Conservation (phyloP, 1,140 invertebrate species). For the Apis cerana region DNA sequence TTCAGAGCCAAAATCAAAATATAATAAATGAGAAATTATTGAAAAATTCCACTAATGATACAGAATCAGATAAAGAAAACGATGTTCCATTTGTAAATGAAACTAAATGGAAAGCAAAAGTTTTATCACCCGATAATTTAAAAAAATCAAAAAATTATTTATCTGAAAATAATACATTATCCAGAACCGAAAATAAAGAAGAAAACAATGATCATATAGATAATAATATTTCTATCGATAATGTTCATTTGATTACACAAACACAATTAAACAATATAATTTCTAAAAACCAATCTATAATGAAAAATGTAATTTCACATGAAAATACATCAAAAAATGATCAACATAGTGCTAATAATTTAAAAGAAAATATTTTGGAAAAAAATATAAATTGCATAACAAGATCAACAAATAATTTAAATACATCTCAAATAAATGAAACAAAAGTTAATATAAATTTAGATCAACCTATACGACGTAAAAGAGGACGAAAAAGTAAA, state of each 20-base stretch:
- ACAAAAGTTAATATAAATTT: neutral
- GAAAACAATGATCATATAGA: neutral
- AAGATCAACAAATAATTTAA: neutral
- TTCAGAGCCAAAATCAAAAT: neutral
- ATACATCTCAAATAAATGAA: neutral
- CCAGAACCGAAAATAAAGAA: neutral
- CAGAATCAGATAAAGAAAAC: conserved; percentile 68
- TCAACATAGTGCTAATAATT: neutral
- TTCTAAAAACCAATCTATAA: neutral
- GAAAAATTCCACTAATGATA: conserved; percentile 19
- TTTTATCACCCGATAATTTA: neutral
- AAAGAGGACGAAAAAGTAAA: conserved; percentile 3
- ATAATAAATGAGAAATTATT: neutral
- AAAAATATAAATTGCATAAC: neutral
- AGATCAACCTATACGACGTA: neutral
- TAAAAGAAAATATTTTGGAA: neutral
- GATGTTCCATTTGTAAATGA: conserved; percentile 28
- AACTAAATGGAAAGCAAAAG: conserved; percentile 45
- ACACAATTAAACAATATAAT: neutral
- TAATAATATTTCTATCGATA: neutral
- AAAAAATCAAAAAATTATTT: conserved; percentile 27
- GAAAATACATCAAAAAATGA: neutral
- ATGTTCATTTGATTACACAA: neutral
- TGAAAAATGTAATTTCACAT: neutral
- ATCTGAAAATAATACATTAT: neutral